Conservation (phyloP, 2,888 invertebrate species). For the Dynastes hyllus region DNA sequence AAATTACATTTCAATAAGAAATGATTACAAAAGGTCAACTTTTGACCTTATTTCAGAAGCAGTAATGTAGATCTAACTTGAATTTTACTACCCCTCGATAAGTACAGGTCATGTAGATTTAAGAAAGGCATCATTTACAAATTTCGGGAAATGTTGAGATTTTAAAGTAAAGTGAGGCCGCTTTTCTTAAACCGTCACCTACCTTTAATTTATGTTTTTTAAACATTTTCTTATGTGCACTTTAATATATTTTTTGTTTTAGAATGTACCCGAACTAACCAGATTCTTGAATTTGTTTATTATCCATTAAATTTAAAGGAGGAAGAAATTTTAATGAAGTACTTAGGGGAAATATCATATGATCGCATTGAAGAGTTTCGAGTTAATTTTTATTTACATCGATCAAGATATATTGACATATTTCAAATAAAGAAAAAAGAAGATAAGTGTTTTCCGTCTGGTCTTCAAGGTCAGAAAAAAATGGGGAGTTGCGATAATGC, state of each 20-base stretch:
- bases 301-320: conserved; percentile 77
- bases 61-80: too few species aligned
- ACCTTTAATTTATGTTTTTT: too few species aligned
- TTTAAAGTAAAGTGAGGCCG: too few species aligned
- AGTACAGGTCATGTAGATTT: too few species aligned
- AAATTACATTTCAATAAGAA: too few species aligned
- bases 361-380: conserved; percentile 78
- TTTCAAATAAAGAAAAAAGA: conserved; percentile 66
- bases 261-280: conserved; percentile 75
- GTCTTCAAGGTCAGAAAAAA: conserved; percentile 63
- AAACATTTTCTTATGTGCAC: neutral
- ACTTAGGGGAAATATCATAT: conserved; percentile 74
- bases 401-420: conserved; percentile 75
- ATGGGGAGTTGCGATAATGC: conserved; percentile 60
- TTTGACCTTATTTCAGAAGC: too few species aligned
- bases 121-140: too few species aligned
- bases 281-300: conserved; percentile 77
- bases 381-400: conserved; percentile 81
- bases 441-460: conserved; percentile 56
- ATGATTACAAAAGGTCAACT: too few species aligned
- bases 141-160: neutral
- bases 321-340: conserved; percentile 80
- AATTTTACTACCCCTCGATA: too few species aligned
- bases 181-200: too few species aligned
- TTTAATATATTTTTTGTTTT: conserved; percentile 54